phyloP scores from a whole-genome alignment of 2,888 invertebrate genomes.

The Strigamia crassipes region DNA sequence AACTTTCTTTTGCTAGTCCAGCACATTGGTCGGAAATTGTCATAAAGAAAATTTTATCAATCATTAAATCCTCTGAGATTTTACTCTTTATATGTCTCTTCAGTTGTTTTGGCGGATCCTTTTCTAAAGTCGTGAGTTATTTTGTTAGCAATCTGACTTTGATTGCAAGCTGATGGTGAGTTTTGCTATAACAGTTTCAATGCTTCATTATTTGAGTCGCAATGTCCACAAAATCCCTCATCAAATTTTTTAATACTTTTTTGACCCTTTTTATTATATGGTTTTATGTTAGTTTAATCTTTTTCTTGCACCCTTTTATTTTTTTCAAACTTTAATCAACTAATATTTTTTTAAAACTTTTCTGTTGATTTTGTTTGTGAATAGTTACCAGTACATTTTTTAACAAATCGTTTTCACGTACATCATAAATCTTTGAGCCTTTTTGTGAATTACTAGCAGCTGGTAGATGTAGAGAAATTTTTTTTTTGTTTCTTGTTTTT shows the following conservation, averaged over 20 bases:
- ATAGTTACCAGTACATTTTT: not conserved
- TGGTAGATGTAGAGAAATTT: not conserved
- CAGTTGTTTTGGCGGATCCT: conserved; percentile 33
- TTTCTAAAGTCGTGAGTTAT: conserved; percentile 10
- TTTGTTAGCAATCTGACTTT: conserved; percentile 17
- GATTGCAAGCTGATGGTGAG: conserved; percentile 6
- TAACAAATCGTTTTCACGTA: not conserved
- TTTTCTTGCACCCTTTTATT: not conserved
- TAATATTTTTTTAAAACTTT: not conserved
- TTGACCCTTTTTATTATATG: not conserved
- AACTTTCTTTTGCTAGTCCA: conserved; percentile 15
- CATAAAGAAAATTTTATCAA: conserved; percentile 42
- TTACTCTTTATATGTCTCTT: not conserved
- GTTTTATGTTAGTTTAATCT: not conserved
- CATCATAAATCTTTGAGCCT: conserved; percentile 3
- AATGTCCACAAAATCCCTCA: not conserved
- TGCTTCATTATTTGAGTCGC: not conserved
- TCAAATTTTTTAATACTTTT: not conserved
- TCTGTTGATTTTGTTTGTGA: not conserved
- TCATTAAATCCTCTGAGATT: conserved; percentile 15
- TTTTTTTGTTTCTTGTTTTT: not conserved
- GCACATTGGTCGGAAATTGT: conserved; percentile 35
- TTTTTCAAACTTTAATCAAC: not conserved
- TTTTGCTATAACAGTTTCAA: conserved; percentile 6
- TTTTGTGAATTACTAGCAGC: conserved; percentile 1